Evolutionary conservation across 2,113 vertebrate species (phyloP), one percentile per base, ranked within the genome.

Genomic region (Nesoenas mayeri): DNA sequence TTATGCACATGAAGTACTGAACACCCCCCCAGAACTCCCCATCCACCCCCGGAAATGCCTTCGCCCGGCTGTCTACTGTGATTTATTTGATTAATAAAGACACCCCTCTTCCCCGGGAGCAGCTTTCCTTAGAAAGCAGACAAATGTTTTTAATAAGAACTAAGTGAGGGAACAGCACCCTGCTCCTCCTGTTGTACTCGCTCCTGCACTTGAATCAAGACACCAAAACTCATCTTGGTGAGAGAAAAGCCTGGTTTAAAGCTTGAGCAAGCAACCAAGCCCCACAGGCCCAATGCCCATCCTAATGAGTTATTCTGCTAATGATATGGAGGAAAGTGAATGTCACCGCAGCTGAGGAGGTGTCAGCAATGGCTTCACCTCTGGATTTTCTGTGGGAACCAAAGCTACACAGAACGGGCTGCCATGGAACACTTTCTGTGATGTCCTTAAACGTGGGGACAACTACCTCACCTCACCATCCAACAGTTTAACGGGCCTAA

Each of bases 71-170:
- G 65, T 60, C 93, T 80, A 1, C 48, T 11, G 5, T 92, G 95
- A 97, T 96, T 89, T 79, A 95, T 90, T 90, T 87, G 10, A 94
- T 89, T 95, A 91, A 97, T 96, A 95, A 89, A 96, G 91, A 64
- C 70, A 79, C 48, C n/a, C 65, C n/a, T 34, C 57, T 79, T 93
- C 60, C 29, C 47, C 13, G 66, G 84, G 79, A 92, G 80, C 10
- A 80, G 51, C 24, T 51, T 93, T 83, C 64, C 78, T 72, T 72
- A 75, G 67, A 86, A 93, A 90, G 75, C 3, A 95, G 89, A 94
- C 67, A 79, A 95, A 94, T 79, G 34, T 31, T 88, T 95, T 89
- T 95, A 95, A 94, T 95, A 85, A 97, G 38, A 60, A 85, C 50
- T 51, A 74, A 56, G 70, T 93, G 74, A 88, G 26, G 42, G 79